Evolutionary conservation across 1,140 invertebrate species (phyloP), one percentile per base, ranked within the genome.

Genomic region (Drosophila sturtevanti): DNA sequence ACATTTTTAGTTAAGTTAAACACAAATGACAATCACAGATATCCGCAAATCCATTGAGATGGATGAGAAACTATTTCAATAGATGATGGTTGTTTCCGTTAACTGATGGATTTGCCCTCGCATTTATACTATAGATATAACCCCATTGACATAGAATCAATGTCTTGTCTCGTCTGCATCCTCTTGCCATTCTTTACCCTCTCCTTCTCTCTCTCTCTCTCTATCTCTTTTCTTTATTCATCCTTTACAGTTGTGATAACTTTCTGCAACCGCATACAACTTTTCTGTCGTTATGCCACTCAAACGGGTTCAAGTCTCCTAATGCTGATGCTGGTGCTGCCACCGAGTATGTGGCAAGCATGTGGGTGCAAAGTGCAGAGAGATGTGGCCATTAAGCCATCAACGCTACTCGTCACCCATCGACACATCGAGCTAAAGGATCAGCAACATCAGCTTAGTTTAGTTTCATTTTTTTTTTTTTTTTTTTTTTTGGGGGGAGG

Each of bases 391-490:
- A 68, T 86, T 86, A 63, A 34, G 73, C 66, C 66, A 54, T 71
- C 81, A 70, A 65, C 73, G 58, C 51, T 66, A 34, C 67, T 64
- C 44, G 55, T 72, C 64, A 41, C 31, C 41, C 68, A 67, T 66
- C 62, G 54, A 65, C 75, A 81, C 81, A 81, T 69, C 31, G 67
- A 54, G 63, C 63, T 11, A 55, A 72, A 67, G 81, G 81, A 85
- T 85, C 81, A 85, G 78, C 78, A 72, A 67, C 68, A 75, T 85
- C 77, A 85, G 73, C 81, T 70, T 75, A 68, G 48, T 21, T 12
- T 21, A 48, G 41, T 48, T 48, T 48, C 41, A 7, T 14, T 48
- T 48, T 21, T 18, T 44, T 41, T 18, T 9, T 9, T 21, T 18
- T 44, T 41, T 18, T 9, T 21, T 18, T 44, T 41, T 18, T 9